Conservation (phyloP, 2,113 vertebrate species). For the Eclectus roratus region DNA sequence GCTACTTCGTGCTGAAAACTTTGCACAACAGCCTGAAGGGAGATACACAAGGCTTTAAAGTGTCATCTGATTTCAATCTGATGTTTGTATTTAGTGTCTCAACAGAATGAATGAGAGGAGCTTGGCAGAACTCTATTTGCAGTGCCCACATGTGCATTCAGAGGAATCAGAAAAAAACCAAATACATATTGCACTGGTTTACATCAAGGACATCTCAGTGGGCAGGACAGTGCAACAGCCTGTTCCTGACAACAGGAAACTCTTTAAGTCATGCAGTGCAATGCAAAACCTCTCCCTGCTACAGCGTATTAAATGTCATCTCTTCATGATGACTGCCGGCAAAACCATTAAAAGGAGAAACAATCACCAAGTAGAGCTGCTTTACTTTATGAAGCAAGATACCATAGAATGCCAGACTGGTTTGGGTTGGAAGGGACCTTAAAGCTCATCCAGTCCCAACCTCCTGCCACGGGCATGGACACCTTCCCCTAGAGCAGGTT, state of each 20-base stretch:
- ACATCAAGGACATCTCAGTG: neutral
- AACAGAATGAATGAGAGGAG: neutral
- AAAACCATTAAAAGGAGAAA: neutral
- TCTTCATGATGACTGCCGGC: neutral
- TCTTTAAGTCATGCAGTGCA: neutral
- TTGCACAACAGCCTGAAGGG: conserved; percentile 89
- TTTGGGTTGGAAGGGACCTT: neutral
- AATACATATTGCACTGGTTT: neutral
- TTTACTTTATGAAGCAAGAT: neutral
- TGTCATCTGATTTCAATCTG: neutral
- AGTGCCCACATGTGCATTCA: neutral
- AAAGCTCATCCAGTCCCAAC: neutral
- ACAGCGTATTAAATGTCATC: neutral
- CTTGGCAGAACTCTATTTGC: neutral
- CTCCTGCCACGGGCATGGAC: neutral
- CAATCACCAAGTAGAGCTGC: neutral
- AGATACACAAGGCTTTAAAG: neutral
- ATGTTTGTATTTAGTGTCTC: neutral
- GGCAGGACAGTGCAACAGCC: neutral
- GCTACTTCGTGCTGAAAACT: conserved; percentile 96
- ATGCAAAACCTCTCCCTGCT: neutral
- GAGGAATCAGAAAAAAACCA: neutral
- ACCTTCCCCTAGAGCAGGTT: neutral
- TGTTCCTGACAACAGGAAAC: neutral
- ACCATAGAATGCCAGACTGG: neutral